Evolutionary conservation across 2,797 vertebrate species (phyloP).

Genomic region (Smutsia temminckii): DNA sequence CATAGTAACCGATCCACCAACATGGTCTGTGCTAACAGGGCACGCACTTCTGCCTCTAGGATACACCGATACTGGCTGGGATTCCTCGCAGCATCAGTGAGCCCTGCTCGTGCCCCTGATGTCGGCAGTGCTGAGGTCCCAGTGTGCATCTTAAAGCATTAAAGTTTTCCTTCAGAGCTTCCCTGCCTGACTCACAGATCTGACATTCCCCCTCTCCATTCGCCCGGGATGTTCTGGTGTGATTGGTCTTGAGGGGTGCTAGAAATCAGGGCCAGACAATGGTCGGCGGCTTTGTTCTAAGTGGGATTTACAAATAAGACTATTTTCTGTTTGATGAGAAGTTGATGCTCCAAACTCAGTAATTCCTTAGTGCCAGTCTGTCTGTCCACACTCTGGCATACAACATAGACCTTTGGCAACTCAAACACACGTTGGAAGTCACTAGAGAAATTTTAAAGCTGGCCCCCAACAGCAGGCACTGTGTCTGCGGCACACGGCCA

Average conservation of each 20-base stretch:
- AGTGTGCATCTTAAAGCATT: neutral
- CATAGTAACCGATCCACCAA: slow-evolving; percentile 69
- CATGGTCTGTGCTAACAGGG: slow-evolving; percentile 33
- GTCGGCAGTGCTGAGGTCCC: neutral
- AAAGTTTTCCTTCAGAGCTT: neutral
- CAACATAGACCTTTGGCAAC: neutral
- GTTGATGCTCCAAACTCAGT: neutral
- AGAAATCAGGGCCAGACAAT: neutral
- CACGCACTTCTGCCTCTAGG: slow-evolving; percentile 30
- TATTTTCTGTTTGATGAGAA: slow-evolving; percentile 14
- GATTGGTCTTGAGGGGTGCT: neutral
- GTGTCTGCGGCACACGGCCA: neutral
- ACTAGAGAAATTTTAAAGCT: neutral
- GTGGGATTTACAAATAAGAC: neutral
- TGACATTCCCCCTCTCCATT: neutral
- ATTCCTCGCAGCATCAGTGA: neutral
- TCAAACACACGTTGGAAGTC: neutral
- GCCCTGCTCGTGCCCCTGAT: neutral
- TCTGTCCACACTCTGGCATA: neutral
- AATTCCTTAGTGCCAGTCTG: neutral
- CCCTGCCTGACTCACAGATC: neutral
- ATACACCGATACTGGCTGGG: neutral
- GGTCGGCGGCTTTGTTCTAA: slow-evolving; percentile 19
- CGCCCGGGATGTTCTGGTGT: neutral
- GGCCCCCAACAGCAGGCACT: neutral